These are phyloP conservation scores for Polyploca ridens DNA, from an alignment of 2,888 invertebrate species.

Conservation along the genomic window DNA sequence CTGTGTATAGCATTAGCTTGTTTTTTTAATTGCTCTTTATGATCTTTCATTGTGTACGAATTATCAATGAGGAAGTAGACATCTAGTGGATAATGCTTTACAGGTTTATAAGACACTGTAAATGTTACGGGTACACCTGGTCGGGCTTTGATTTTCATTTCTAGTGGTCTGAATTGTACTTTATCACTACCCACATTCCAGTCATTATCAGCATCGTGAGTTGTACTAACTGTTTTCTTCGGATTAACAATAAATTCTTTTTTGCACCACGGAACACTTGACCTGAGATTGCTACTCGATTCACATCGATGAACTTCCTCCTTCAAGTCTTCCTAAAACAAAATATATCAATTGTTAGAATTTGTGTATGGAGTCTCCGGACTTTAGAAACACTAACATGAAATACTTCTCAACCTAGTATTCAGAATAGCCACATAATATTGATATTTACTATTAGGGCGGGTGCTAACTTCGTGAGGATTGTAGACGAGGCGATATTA, in stretches of 20 bases:
- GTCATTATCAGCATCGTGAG: conserved; percentile 16
- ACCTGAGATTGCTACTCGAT: conserved; percentile 24
- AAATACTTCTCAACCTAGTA: too few relatives aligned
- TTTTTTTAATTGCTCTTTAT: conserved; percentile 78
- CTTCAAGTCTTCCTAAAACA: conserved; percentile 36
- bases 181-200: conserved; percentile 29
- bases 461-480: too few relatives aligned
- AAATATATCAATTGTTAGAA: too few relatives aligned
- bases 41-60: conserved; percentile 88
- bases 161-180: conserved; percentile 84
- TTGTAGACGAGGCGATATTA: too few relatives aligned
- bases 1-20: conserved; percentile 77
- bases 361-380: too few relatives aligned
- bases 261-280: conserved; percentile 47
- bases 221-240: not conserved
- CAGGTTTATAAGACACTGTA: conserved; percentile 84
- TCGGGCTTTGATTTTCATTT: conserved; percentile 72
- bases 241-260: conserved; percentile 34
- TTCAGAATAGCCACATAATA: too few relatives aligned
- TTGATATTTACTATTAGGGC: too few relatives aligned
- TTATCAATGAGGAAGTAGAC: conserved; percentile 93
- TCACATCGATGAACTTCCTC: conserved; percentile 42
- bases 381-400: too few relatives aligned
- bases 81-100: conserved; percentile 91
- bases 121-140: conserved; percentile 71